A percentile compares a stretch with the other conserved stretches of the same genome.
These are phyloP conservation scores for Congeria kusceri DNA, from an alignment of 2,888 invertebrate genomes.

Conservation along the genomic window DNA sequence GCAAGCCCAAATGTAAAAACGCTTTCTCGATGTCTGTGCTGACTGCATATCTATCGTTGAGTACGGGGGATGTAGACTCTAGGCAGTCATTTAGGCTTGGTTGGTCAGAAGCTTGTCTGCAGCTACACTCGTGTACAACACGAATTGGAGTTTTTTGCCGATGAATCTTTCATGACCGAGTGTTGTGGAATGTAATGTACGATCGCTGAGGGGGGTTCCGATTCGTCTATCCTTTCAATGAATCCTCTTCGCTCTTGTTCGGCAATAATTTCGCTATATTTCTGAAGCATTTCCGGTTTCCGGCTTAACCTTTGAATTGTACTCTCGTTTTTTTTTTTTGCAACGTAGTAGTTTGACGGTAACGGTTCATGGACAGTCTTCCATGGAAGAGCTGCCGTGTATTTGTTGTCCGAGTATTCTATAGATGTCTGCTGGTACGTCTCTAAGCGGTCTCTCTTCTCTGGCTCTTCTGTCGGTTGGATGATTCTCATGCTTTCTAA, in stretches of 20 bases:
- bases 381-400: slow-evolving; percentile 32
- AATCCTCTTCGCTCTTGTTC: slow-evolving; percentile 18
- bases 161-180: slow-evolving; percentile 10
- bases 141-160: slow-evolving; percentile 18
- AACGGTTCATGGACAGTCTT: slow-evolving; percentile 20
- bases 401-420: background rate
- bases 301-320: slow-evolving; percentile 15
- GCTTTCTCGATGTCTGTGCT: background rate
- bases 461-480: background rate
- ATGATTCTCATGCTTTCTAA: slow-evolving; percentile 33
- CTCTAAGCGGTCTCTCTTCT: background rate
- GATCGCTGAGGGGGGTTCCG: background rate
- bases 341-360: slow-evolving; percentile 17
- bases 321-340: slow-evolving; percentile 11
- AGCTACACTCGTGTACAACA: slow-evolving; percentile 30
- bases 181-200: slow-evolving; percentile 51
- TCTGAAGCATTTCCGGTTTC: slow-evolving; percentile 19
- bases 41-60: slow-evolving; percentile 18
- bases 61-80: slow-evolving; percentile 16
- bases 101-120: slow-evolving; percentile 1
- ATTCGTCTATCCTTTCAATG: slow-evolving; percentile 13
- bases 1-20: background rate
- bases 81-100: slow-evolving; percentile 19
- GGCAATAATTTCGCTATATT: slow-evolving; percentile 27
- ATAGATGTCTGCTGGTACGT: background rate